Conservation (phyloP, 2,888 invertebrate genomes). For the Crossocerus cetratus region DNA sequence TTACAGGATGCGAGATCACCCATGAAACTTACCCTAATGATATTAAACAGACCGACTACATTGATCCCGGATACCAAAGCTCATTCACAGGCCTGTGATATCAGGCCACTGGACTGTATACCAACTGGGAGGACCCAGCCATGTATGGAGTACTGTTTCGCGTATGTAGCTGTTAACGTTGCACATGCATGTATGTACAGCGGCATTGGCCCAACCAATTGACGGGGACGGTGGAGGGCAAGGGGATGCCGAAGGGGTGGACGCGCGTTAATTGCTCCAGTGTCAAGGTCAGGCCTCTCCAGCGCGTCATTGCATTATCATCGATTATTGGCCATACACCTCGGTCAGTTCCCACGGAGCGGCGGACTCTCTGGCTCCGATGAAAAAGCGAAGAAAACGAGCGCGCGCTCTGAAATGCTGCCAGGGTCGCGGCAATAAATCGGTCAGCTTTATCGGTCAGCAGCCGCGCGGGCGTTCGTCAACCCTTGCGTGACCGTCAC, state of each 20-base stretch:
- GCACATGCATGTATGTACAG: constrained; percentile 58
- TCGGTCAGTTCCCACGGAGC: constrained; percentile 48
- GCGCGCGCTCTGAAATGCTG: constrained; percentile 26
- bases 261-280: constrained; percentile 75
- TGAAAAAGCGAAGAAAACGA: constrained; percentile 51
- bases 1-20: not conserved
- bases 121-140: constrained; percentile 56
- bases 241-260: constrained; percentile 67
- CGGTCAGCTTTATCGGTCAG: constrained; percentile 43
- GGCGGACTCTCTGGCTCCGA: not conserved
- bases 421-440: constrained; percentile 56
- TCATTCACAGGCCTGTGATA: constrained; percentile 37
- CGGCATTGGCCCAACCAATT: constrained; percentile 66
- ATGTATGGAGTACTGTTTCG: constrained; percentile 58
- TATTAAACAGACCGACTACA: constrained; percentile 23
- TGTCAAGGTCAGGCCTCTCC: constrained; percentile 75
- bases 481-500: constrained; percentile 32
- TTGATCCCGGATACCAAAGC: constrained; percentile 42
- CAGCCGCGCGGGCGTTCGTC: constrained; percentile 23
- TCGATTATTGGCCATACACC: constrained; percentile 72
- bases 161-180: constrained; percentile 59
- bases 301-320: constrained; percentile 74
- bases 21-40: constrained; percentile 28
- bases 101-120: constrained; percentile 57
- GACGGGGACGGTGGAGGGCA: constrained; percentile 44